Evolutionary conservation across 2,797 vertebrate species (phyloP), one percentile per base, ranked within the genome.

Genomic region (Bradypus variegatus): DNA sequence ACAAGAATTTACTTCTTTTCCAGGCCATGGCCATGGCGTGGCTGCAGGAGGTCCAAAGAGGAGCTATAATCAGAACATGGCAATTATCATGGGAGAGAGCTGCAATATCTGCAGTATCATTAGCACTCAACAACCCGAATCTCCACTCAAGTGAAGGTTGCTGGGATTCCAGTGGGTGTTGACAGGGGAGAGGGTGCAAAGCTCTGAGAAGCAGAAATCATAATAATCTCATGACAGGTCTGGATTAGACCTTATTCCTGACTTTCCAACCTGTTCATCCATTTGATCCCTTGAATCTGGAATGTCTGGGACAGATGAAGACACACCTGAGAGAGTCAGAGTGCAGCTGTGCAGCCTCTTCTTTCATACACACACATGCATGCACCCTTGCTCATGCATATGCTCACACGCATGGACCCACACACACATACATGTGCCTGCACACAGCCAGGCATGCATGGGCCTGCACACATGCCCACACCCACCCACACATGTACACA

Each of bases 361-460:
- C 8, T 29, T 14, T 38, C 75, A 41, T 38, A n/a, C 67, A 75
- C 16, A 58, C 48, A 62, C 36, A 33, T 33, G 21, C 27, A 13
- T 29, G 41, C 33, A 41, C 36, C 48, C 7, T 29, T 33, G 38
- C 21, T 25, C 31, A n/a, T 45, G 8, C 25, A 6, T 0, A 19
- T 5, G 27, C 18, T 38, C 23, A 33, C 10, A 88, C 6, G 11
- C 1, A n/a, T n/a, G 41, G 25, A 19, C 48, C 29, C 65, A 18
- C 18, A 3, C 0, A 15, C 3, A 27, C 16, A 33, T 16, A 21
- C 10, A 75, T 2, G 14, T 0, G 25, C 33, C 29, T 27, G 11
- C 23, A 55, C 65, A 18, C 19, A 50, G 8, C 50, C 0, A 15
- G 2, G 25, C 16, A 38, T 16, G 21, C 10, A 82, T 4, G 14